Conservation (phyloP, 2,113 vertebrate species). For the Sturnira hondurensis region DNA sequence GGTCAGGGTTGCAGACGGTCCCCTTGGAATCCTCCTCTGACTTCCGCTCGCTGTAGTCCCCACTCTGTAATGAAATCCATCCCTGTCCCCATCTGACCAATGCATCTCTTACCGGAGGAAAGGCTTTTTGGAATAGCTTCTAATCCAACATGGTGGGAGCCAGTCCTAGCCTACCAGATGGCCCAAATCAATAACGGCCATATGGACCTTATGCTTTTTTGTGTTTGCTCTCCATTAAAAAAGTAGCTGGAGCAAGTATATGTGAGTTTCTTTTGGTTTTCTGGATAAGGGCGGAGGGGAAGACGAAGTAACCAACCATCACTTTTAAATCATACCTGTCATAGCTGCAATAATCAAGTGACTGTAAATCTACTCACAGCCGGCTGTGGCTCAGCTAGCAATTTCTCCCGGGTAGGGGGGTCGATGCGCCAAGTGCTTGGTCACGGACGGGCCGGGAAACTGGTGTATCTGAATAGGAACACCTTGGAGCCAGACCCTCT, state of each 20-base stretch:
- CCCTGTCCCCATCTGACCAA: constrained; percentile 57
- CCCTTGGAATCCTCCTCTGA: background rate
- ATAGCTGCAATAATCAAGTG: background rate
- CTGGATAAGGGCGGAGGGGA: background rate
- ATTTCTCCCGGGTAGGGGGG: background rate
- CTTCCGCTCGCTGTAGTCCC: constrained; percentile 27
- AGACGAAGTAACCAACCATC: background rate
- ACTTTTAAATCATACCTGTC: background rate
- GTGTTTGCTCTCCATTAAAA: constrained; percentile 35
- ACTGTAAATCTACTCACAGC: background rate
- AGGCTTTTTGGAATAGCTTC: constrained; percentile 63
- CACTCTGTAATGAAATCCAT: constrained; percentile 61
- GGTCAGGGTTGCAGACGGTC: constrained; percentile 5
- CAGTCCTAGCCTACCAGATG: constrained; percentile 79
- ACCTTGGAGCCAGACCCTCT: background rate
- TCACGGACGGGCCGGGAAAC: background rate
- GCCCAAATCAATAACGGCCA: constrained; percentile 81
- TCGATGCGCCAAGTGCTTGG: background rate
- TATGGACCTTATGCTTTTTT: constrained; percentile 72
- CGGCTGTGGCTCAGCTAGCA: background rate
- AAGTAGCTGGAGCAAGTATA: constrained; percentile 44
- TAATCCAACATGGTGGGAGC: constrained; percentile 63
- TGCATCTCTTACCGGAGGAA: constrained; percentile 46
- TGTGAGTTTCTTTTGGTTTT: constrained; percentile 59
- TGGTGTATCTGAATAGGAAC: background rate